Percentiles rank a stretch among this genome's conserved stretches.
phyloP scores from a whole-genome alignment of 2,113 vertebrate species.

The Abramis brama region DNA sequence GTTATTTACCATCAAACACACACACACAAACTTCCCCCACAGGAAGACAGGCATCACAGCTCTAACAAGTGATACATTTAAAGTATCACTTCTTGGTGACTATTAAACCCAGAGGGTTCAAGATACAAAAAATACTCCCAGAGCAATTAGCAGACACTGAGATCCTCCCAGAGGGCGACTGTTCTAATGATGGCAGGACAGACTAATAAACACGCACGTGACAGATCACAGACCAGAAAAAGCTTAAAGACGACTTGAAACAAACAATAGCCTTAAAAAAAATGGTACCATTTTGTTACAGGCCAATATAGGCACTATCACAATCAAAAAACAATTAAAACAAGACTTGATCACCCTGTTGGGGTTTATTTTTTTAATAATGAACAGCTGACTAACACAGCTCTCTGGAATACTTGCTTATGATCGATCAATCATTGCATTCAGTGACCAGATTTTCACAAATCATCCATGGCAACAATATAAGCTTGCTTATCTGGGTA shows the following conservation, averaged over 20 bases:
- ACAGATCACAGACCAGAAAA: slow-evolving; percentile 15
- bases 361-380: too few relatives aligned
- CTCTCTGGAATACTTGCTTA: too few relatives aligned
- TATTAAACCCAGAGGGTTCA: slow-evolving; percentile 64
- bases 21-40: slow-evolving; percentile 6
- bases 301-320: too few relatives aligned
- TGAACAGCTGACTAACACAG: too few relatives aligned
- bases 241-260: not conserved
- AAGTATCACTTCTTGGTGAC: slow-evolving; percentile 57
- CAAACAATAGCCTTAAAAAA: not conserved
- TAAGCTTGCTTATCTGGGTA: too few relatives aligned
- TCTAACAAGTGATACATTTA: slow-evolving; percentile 51
- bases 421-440: too few relatives aligned
- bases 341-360: too few relatives aligned
- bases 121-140: slow-evolving; percentile 77
- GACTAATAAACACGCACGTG: slow-evolving; percentile 46
- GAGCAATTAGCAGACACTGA: slow-evolving; percentile 72
- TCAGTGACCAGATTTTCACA: too few relatives aligned
- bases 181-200: slow-evolving; percentile 58
- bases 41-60: slow-evolving; percentile 20
- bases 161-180: slow-evolving; percentile 68
- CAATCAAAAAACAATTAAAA: too few relatives aligned
- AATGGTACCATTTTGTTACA: too few relatives aligned
- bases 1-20: slow-evolving; percentile 29
- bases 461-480: too few relatives aligned